Evolutionary conservation across 2,888 invertebrate species (phyloP), one percentile per base, ranked within the genome.

Genomic region (Cistogaster globosa): DNA sequence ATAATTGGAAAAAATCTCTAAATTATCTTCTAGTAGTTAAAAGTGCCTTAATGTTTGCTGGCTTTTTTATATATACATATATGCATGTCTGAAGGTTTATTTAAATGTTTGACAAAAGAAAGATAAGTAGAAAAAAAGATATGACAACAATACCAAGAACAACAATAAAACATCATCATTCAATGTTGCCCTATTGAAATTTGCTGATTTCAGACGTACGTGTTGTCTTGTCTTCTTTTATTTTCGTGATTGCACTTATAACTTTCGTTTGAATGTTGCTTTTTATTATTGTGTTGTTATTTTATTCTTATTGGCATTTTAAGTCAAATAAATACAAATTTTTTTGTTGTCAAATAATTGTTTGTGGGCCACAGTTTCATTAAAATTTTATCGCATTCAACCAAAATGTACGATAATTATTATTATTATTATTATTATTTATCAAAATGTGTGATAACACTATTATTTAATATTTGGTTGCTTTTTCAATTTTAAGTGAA

Each of bases 281-380:
- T 16, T 1, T 36, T 60, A 55, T 65, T 55, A 22, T 2, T n/a
- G 22, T 71, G 14, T 5, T 26, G 65, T 32, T 58, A 58, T 58
- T 58, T 57, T 26, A 65, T 51, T 58, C 55, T 48, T 42, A 53
- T 74, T 74, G 72, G 58, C 18, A 38, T 36, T 80, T n/a, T 58
- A 9, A 9, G 53, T 60, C 32, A 7, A 32, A 32, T 32, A n/a
- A n/a, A n/a, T n/a, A n/a, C n/a, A n/a, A n/a, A 32, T 32, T 58
- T 18, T 57, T 57, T 38, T 72, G 22, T 42, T 69, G 36, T 63
- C 22, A 51, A 80, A 45, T 60, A 58, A 77, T 58, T 71, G 65
- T 26, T 83, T 77, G 76, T 78, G 48, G 58, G 74, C 69, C 69
- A 82, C 85, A 60, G 79, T 85, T 85, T 79, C 82, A 85, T 85